These are phyloP conservation scores for Drosophila dives DNA, from an alignment of 2,888 invertebrate genomes.

Conservation along the genomic window DNA sequence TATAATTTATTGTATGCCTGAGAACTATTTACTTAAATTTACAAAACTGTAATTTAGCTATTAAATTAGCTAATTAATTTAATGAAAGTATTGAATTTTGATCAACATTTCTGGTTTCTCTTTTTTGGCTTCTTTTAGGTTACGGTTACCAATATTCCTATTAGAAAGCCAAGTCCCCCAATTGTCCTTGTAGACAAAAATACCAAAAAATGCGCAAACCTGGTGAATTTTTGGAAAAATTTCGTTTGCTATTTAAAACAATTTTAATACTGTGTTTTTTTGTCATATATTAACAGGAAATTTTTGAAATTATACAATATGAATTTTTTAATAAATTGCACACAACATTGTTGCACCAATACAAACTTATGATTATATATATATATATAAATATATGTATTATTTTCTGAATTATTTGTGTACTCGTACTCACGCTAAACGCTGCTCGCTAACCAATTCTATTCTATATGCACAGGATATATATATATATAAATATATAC, in stretches of 20 bases:
- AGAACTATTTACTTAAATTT: conserved; percentile 43
- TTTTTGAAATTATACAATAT: conserved; percentile 23
- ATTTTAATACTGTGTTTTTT: conserved; percentile 32
- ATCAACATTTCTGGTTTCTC: conserved; percentile 40
- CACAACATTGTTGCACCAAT: conserved; percentile 16
- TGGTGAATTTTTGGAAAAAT: conserved; percentile 49
- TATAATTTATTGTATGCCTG: conserved; percentile 56
- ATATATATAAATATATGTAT: conserved; percentile 6
- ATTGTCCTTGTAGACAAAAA: conserved; percentile 43
- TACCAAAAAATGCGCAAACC: conserved; percentile 31
- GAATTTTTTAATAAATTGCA: conserved; percentile 42
- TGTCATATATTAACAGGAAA: conserved; percentile 26
- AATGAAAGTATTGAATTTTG: conserved; percentile 23
- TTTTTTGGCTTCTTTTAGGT: conserved; percentile 67
- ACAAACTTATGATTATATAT: conserved; percentile 15
- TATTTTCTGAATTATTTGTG: conserved; percentile 18
- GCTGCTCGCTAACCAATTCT: conserved; percentile 59
- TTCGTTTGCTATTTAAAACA: conserved; percentile 7
- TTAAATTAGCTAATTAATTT: neutral
- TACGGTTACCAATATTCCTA: conserved; percentile 74
- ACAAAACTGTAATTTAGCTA: neutral
- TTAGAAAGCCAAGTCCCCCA: conserved; percentile 53
- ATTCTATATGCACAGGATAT: conserved; percentile 11
- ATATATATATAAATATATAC: conserved; percentile 21
- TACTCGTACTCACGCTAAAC: conserved; percentile 38